These are phyloP conservation scores for Eulacestoma nigropectus DNA, from an alignment of 2,113 vertebrate genomes.

Conservation along the genomic window DNA sequence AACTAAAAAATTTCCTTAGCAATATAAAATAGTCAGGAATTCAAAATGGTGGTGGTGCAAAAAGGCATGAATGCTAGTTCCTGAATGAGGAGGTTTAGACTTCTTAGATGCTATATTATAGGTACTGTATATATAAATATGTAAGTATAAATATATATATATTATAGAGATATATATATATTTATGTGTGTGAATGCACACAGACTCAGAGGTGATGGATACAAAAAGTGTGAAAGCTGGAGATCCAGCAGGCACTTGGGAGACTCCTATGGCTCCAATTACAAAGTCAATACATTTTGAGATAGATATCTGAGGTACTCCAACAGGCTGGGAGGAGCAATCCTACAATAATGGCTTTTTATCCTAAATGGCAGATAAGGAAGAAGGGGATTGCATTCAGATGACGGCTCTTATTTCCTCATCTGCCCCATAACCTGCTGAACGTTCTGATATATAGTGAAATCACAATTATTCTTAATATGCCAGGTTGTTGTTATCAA, in stretches of 20 bases:
- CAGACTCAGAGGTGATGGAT: neutral
- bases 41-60: neutral
- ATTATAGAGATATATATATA: fast-evolving
- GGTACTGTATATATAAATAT: no score
- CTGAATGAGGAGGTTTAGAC: neutral
- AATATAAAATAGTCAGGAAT: neutral
- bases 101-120: neutral
- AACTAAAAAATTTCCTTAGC: neutral
- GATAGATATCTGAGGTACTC: neutral
- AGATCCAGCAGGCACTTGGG: neutral
- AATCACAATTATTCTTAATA: neutral
- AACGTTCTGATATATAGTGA: neutral
- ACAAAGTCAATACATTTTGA: neutral
- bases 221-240: fast-evolving
- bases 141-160: neutral
- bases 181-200: neutral
- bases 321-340: neutral
- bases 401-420: neutral
- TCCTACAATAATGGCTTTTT: neutral
- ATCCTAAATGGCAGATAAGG: neutral
- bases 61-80: neutral
- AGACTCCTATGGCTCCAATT: neutral
- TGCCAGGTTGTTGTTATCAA: neutral
- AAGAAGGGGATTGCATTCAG: neutral
- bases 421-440: neutral